Conservation (phyloP, 1,140 invertebrate genomes). For the Polypedilum pembai region DNA sequence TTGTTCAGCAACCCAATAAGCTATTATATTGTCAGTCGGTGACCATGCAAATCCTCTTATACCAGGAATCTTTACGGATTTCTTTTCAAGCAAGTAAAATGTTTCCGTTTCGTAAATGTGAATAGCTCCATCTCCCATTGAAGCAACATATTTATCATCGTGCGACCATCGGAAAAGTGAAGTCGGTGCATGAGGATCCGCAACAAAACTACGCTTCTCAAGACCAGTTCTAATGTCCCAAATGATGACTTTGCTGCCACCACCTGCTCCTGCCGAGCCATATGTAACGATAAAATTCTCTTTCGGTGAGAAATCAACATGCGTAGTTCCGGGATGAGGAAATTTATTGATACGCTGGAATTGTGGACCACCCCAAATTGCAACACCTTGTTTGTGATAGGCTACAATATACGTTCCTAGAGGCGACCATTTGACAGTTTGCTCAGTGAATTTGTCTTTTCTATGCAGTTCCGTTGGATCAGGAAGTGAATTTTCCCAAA, state of each 20-base stretch:
- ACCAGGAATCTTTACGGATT: slow-evolving; percentile 86
- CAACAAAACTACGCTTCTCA: slow-evolving; percentile 84
- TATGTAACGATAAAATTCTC: slow-evolving; percentile 96
- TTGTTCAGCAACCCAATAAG: slow-evolving; percentile 98
- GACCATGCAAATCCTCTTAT: slow-evolving; percentile 97
- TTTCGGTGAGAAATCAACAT: slow-evolving; percentile 95
- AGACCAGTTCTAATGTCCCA: slow-evolving; percentile 93
- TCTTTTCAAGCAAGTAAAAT: slow-evolving; percentile 88
- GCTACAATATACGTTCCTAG: slow-evolving; percentile 93
- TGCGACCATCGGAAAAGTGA: slow-evolving; percentile 96
- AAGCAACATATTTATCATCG: slow-evolving; percentile 94
- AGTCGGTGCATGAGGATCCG: slow-evolving; percentile 73
- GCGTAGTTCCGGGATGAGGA: slow-evolving; percentile 82
- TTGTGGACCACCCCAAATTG: slow-evolving; percentile 91
- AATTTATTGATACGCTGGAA: slow-evolving; percentile 90
- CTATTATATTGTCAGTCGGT: slow-evolving; percentile 90
- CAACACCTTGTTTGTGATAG: slow-evolving; percentile 91
- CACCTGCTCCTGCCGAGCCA: slow-evolving; percentile 60
- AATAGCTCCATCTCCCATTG: slow-evolving; percentile 73
- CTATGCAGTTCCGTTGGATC: slow-evolving; percentile 79
- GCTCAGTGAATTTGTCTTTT: slow-evolving; percentile 61
- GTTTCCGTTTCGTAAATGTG: slow-evolving; percentile 94
- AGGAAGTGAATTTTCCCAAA: slow-evolving; percentile 84
- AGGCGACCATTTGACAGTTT: slow-evolving; percentile 94
- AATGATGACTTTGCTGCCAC: slow-evolving; percentile 71